A percentile compares a stretch with the other conserved stretches of the same genome.
Conservation (phyloP, 2,113 vertebrate genomes). For the Tenebrosternarchus preto region DNA sequence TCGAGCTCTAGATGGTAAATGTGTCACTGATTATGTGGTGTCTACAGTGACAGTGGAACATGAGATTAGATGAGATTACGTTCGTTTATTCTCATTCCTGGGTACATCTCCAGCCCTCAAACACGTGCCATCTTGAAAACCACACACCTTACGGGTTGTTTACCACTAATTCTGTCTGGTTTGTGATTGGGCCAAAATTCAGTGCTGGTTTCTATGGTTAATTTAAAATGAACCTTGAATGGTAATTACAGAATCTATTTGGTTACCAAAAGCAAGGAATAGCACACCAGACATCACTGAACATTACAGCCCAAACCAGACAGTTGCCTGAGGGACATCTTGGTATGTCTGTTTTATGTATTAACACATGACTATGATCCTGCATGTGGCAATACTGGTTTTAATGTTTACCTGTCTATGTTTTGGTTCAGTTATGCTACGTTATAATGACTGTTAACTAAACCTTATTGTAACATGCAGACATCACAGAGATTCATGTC, state of each 20-base stretch:
- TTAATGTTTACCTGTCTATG: not conserved
- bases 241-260: not conserved
- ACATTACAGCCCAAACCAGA: not conserved
- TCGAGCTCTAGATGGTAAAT: slow-evolving; percentile 26
- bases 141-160: slow-evolving; percentile 22
- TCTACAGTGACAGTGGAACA: not conserved
- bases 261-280: not conserved
- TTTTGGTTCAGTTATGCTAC: not conserved
- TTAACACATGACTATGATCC: slow-evolving; percentile 43
- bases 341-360: not conserved
- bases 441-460: not conserved
- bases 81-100: not conserved
- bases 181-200: slow-evolving; percentile 41
- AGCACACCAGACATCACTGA: not conserved
- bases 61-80: slow-evolving; percentile 8
- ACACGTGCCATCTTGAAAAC: not conserved
- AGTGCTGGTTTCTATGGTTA: slow-evolving; percentile 55
- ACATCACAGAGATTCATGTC: not conserved
- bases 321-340: too few relatives aligned
- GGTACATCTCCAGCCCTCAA: slow-evolving; percentile 10
- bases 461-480: not conserved
- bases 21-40: not conserved
- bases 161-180: slow-evolving; percentile 54
- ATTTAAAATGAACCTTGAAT: not conserved
- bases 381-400: slow-evolving; percentile 47